These are phyloP conservation scores for Trichogramma dendrolimi DNA, from an alignment of 2,888 invertebrate genomes.

Conservation along the genomic window DNA sequence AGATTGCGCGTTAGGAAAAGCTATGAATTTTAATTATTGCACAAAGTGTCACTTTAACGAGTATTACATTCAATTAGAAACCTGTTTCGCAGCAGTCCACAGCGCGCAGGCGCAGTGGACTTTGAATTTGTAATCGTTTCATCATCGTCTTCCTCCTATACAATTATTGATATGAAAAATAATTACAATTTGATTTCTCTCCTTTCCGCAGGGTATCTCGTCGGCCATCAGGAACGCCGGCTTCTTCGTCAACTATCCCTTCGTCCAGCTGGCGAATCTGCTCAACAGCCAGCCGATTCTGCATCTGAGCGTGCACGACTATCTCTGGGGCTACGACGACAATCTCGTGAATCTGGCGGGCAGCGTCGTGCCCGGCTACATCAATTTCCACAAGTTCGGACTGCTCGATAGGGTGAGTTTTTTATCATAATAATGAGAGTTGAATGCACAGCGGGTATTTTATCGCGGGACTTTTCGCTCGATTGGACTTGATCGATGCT, in stretches of 20 bases:
- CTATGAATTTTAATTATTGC: no score
- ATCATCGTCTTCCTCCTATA: no score
- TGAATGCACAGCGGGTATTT: no score
- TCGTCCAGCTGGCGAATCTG: constrained; percentile 58
- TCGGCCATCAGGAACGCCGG: constrained; percentile 57
- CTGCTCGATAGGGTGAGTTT: constrained; percentile 71
- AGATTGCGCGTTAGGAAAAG: no score
- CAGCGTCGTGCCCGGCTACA: constrained; percentile 70
- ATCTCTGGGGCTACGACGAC: constrained; percentile 81
- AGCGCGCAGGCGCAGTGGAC: no score
- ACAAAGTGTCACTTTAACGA: no score
- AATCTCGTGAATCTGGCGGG: constrained; percentile 67
- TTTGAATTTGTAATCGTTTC: no score
- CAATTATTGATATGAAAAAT: no score
- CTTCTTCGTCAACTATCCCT: constrained; percentile 58
- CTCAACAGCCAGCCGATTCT: constrained; percentile 63
- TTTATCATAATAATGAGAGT: not conserved
- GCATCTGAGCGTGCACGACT: constrained; percentile 64
- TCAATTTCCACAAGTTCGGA: constrained; percentile 77
- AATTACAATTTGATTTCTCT: not conserved
- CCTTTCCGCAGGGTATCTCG: constrained; percentile 55
- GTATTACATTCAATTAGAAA: no score
- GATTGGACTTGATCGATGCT: no score
- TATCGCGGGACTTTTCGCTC: no score
- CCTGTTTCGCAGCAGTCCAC: no score